phyloP scores from a whole-genome alignment of 1,140 invertebrate genomes.

The Drosophila ambigua region DNA sequence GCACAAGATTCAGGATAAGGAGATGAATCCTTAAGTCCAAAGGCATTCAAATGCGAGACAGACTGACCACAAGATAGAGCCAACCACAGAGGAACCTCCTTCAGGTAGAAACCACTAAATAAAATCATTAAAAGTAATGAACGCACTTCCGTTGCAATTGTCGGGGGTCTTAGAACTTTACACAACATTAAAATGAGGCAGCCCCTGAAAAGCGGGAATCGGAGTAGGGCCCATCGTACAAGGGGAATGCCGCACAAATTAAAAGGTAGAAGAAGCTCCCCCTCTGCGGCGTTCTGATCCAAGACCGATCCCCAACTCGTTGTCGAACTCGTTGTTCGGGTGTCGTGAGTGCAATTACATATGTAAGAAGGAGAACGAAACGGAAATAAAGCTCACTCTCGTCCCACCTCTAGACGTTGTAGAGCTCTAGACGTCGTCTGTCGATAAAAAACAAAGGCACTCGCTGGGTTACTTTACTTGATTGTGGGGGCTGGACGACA shows the following conservation, averaged over 20 bases:
- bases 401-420: slow-evolving; percentile 3
- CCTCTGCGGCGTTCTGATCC: slow-evolving; percentile 2
- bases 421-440: no score
- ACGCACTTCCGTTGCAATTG: slow-evolving; percentile 71
- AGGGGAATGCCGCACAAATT: slow-evolving; percentile 71
- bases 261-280: slow-evolving; percentile 58
- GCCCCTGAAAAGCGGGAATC: slow-evolving; percentile 5
- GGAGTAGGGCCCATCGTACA: slow-evolving; percentile 13
- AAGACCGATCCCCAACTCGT: slow-evolving; percentile 41
- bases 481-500: slow-evolving; percentile 81
- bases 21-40: slow-evolving; percentile 27
- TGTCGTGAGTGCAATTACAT: slow-evolving; percentile 77
- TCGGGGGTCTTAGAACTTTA: slow-evolving; percentile 74
- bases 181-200: slow-evolving; percentile 75
- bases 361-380: slow-evolving; percentile 69
- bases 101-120: slow-evolving; percentile 55
- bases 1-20: slow-evolving; percentile 42
- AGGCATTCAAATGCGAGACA: slow-evolving; percentile 37
- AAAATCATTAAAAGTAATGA: slow-evolving; percentile 83
- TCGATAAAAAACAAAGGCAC: slow-evolving; percentile 61
- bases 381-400: slow-evolving; percentile 72
- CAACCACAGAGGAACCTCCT: slow-evolving; percentile 14
- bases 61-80: slow-evolving; percentile 17
- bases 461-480: slow-evolving; percentile 57
- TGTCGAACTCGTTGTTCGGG: slow-evolving; percentile 47